Base-by-base conservation (phyloP, 2,113 vertebrate species). In the Nerophis lumbriciformis region DNA sequence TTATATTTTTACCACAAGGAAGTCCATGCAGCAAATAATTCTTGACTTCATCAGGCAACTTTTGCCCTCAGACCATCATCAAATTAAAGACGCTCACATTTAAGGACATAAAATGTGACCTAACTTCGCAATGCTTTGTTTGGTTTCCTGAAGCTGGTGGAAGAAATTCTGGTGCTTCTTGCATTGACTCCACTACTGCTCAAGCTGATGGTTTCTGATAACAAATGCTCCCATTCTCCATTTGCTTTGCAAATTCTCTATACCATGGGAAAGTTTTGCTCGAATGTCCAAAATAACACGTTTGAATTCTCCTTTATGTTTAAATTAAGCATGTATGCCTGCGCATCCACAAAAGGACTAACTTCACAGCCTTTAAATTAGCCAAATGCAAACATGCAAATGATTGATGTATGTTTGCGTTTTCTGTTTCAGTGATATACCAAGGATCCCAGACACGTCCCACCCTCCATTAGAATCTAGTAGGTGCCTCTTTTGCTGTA, bases 381-480 rank as follows among this genome's bases (percentile, higher is more conserved):
- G 15, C 54, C 7, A 21, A 44, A 53, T 37, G 35, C n/a, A 37
- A 53, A n/a, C 50, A 36, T 48, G 8, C 39, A 11, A 61, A 36
- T 54, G 61, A 68, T 63, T 75, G 45, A 67, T n/a, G 1, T 6
- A 4, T 69, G 12, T 38, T 47, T 72, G 51, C 44, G 61, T 48
- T 66, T 73, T 83, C 59, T 85, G 52, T 89, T 84, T 37, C 85
- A 99, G 97, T 92, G 96, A 98, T 90, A 98, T 97, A 90, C 96
- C 95, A 87, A 90, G 95, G 92, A 99, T 98, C 91, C 97, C 95
- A 1, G 97, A 98, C 89, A 97, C 93, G 73, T 96, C 95, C 81
- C 95, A 97, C 75, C 95, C 97, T 90, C 96, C 97, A 28, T 87
- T 99, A 93, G 97, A 98, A 86, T 97, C 95, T 74, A 98, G 97